These are phyloP conservation scores for Incurvaria masculella DNA, from an alignment of 2,888 invertebrate genomes.

Conservation along the genomic window DNA sequence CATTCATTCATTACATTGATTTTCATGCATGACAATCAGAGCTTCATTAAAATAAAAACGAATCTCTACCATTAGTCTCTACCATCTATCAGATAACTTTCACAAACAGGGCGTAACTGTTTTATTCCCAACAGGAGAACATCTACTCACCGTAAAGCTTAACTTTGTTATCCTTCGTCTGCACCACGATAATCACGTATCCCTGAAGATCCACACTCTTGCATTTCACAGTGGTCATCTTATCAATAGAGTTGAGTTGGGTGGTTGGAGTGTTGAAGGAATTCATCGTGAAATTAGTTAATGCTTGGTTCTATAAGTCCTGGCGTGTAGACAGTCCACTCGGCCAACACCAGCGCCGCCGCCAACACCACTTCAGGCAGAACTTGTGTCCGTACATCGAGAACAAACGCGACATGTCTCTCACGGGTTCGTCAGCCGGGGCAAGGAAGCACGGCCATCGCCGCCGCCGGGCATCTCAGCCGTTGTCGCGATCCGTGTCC, in stretches of 20 bases:
- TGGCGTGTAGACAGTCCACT: not conserved
- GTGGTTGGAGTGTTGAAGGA: slow-evolving; percentile 48
- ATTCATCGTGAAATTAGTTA: slow-evolving; percentile 34
- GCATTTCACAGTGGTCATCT: slow-evolving; percentile 50
- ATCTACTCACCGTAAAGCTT: slow-evolving; percentile 87
- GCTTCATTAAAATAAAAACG: no score
- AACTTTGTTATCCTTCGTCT: slow-evolving; percentile 91
- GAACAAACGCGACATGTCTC: slow-evolving; percentile 33
- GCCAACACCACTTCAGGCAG: slow-evolving; percentile 49
- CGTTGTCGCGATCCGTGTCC: not conserved
- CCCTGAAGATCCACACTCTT: slow-evolving; percentile 85
- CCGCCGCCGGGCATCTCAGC: slow-evolving; percentile 13
- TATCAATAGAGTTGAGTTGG: slow-evolving; percentile 47
- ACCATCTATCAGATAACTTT: no score
- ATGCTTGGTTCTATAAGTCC: slow-evolving; percentile 15
- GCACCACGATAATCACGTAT: slow-evolving; percentile 92
- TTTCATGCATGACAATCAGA: no score
- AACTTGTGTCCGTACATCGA: slow-evolving; percentile 33
- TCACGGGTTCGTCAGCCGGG: slow-evolving; percentile 33
- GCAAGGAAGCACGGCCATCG: slow-evolving; percentile 36
- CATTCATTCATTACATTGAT: no score
- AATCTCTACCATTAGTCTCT: no score
- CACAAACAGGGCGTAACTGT: no score
- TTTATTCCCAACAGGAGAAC: no score
- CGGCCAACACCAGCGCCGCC: slow-evolving; percentile 35